Percentiles rank a stretch among this genome's conserved stretches.
Evolutionary conservation across 2,113 vertebrate genomes (phyloP).

Genomic region (Piprites chloris): DNA sequence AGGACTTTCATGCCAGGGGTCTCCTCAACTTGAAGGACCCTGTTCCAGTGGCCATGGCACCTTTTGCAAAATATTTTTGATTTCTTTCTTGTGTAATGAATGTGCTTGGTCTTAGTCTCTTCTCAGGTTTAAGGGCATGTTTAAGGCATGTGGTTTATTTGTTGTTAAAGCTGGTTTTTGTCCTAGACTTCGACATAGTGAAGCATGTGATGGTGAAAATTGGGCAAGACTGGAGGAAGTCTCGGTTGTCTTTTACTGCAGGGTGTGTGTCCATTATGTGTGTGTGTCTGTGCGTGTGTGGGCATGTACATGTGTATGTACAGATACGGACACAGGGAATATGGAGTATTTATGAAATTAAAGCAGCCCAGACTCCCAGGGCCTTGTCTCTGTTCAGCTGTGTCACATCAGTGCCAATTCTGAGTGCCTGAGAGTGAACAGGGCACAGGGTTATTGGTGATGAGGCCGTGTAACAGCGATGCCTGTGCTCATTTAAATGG

Average conservation of each 20-base stretch:
- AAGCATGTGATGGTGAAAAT: fast-evolving
- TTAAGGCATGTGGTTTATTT: background rate
- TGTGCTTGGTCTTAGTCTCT: fast-evolving
- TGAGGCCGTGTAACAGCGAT: fast-evolving
- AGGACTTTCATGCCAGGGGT: fast-evolving
- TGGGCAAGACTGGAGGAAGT: background rate
- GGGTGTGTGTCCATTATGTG: fast-evolving
- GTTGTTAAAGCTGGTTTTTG: background rate
- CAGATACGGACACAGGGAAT: too few species aligned
- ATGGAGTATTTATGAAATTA: background rate
- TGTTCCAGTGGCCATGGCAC: background rate
- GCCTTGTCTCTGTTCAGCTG: background rate
- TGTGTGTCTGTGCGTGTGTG: fast-evolving
- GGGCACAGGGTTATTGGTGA: background rate
- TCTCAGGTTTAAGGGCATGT: background rate
- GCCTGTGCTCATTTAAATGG: background rate
- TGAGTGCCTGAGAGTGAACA: fast-evolving
- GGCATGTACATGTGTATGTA: fast-evolving
- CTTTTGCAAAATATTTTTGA: background rate
- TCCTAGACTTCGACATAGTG: background rate
- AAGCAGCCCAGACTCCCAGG: background rate
- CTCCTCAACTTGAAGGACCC: fast-evolving
- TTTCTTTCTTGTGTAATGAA: background rate
- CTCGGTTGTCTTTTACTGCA: background rate
- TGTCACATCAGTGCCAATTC: background rate